Base-by-base conservation (phyloP, 2,797 vertebrate genomes). In the Channa striata region DNA sequence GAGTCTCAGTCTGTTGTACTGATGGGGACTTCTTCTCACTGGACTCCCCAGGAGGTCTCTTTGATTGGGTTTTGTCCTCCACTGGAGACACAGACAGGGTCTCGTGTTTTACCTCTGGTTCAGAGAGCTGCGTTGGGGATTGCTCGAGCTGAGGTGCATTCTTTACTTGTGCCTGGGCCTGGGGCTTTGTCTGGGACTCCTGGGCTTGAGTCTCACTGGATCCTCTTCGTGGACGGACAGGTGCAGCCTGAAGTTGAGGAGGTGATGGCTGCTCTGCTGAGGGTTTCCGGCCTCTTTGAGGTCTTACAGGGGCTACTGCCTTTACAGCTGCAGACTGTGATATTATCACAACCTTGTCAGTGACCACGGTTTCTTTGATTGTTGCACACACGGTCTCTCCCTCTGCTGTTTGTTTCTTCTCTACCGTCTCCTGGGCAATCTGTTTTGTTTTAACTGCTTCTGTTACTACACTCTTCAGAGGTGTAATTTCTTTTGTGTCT, bases 211-310 rank as follows among this genome's bases (percentile, higher is more conserved):
- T 72, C 82, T 92, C 89, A 64, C 75, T 71, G 30, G 90, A 90
- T 52, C 68, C 86, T 20, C 73, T 84, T 10, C 14, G 74, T 47
- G 89, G 81, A 57, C 65, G 84, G 13, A 84, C 72, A 53, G 87
- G 82, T 60, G 70, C 81, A 54, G 83, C 40, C 68, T 91, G 84
- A 71, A 46, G 82, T 79, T 81, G 92, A 77, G 61, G 50, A 39
- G 74, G 33, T 49, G 62, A 58, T 14, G 85, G 82, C 50, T 90
- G 91, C 30, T 93, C 90, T 30, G 73, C 60, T 34, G 90, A 86
- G 40, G 68, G 44, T 44, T 86, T 89, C 6, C 86, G 71, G n/a
- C 85, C 91, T 84, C 91, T 87, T 62, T 92, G 91, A 49, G 89
- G 91, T 80, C 92, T 85, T 13, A 92, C 82, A 57, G 91, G 91